Conservation (phyloP, 2,888 invertebrate species). For the Taphrorychus bicolor region DNA sequence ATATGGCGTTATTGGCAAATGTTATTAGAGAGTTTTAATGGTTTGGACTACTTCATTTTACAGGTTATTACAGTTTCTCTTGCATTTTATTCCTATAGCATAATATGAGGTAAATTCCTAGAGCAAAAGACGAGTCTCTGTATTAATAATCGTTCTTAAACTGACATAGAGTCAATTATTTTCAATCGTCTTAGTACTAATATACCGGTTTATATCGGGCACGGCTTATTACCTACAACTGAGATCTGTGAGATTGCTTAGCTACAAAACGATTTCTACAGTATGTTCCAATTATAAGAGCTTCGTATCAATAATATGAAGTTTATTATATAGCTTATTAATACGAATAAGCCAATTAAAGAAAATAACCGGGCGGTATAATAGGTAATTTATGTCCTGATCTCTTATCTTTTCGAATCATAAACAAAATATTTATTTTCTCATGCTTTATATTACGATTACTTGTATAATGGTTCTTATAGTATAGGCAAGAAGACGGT, state of each 20-base stretch:
- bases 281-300: slow-evolving; percentile 8
- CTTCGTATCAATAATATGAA: slow-evolving; percentile 6
- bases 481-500: no score
- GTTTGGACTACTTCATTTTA: neutral
- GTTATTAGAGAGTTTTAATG: neutral
- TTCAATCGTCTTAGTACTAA: neutral
- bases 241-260: neutral
- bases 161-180: slow-evolving; percentile 1
- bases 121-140: no score
- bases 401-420: slow-evolving; percentile 12
- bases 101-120: no score
- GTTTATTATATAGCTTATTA: slow-evolving; percentile 16
- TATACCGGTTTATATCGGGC: neutral
- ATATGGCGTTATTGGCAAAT: neutral
- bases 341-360: slow-evolving; percentile 19
- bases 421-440: neutral
- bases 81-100: no score
- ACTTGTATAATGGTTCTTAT: no score
- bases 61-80: neutral
- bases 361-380: slow-evolving; percentile 10
- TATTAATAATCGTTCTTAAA: neutral
- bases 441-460: slow-evolving; percentile 2
- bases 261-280: neutral
- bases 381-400: slow-evolving; percentile 9
- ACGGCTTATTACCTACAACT: neutral